phyloP scores from a whole-genome alignment of 2,797 vertebrate species.

The Emydoidea blandingii region DNA sequence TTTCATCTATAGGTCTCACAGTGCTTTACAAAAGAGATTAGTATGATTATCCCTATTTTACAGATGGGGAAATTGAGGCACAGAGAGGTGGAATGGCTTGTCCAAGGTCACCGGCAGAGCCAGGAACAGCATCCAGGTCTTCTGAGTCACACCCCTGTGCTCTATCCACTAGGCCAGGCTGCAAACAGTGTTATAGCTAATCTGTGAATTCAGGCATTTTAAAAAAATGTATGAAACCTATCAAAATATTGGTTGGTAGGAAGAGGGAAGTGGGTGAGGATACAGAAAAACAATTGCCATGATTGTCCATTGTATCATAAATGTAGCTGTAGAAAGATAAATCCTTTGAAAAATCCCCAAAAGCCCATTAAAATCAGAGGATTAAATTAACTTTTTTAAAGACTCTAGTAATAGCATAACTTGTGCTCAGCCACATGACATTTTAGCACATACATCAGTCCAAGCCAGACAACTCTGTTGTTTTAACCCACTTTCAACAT shows the following conservation, averaged over 20 bases:
- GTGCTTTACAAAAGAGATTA: background rate
- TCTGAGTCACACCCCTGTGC: background rate
- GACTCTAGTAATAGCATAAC: background rate
- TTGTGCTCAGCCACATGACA: background rate
- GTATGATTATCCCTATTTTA: background rate
- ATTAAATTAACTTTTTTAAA: background rate
- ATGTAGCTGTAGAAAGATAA: background rate
- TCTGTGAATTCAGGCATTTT: background rate
- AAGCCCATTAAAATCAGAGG: background rate
- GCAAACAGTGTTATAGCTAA: background rate
- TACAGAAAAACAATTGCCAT: background rate
- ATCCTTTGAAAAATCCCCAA: background rate
- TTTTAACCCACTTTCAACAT: constrained; percentile 44
- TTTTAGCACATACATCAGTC: background rate
- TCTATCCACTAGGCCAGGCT: rapidly evolving
- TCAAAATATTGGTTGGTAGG: background rate
- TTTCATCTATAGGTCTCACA: background rate
- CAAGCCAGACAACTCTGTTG: constrained; percentile 9
- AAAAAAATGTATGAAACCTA: background rate
- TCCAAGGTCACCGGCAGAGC: background rate
- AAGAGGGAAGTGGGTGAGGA: background rate
- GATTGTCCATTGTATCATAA: rapidly evolving
- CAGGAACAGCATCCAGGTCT: background rate
- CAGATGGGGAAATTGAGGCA: background rate
- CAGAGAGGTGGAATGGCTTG: background rate